Base-by-base conservation (phyloP, 2,797 vertebrate genomes). In the Anisognathus igniventris region DNA sequence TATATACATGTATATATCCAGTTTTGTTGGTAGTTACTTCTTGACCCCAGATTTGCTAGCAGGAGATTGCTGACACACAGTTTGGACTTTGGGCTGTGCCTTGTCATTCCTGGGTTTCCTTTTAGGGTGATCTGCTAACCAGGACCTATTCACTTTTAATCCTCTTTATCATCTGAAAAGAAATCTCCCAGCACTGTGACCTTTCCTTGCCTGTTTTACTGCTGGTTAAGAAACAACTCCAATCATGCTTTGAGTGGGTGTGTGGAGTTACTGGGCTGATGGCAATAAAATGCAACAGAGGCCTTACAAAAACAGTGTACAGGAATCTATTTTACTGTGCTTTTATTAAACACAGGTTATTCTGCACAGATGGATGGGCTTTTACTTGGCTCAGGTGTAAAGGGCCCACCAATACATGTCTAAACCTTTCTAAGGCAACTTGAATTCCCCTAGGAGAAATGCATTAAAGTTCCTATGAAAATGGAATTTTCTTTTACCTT, bases 371-470 rank as follows among this genome's bases (percentile, higher is more conserved):
- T 86, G 66, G 86, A 91, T 90, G 74, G 60, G 66, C 83, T 97
- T 93, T 92, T 89, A 91, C 74, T 79, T 79, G 81, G 35, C 56
- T 93, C 50, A 67, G 68, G 33, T 79, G 44, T 86, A 79, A 91
- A 85, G 64, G 48, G 23, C 27, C 60, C 21, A 11, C 86, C 86
- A 82, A 70, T 96, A 92, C 85, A 86, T 76, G 51, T 71, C 66
- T 70, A 92, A 89, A 88, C 57, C 71, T 92, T 92, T 88, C 65
- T 48, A 83, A 91, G 88, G 77, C 61, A 92, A 51, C 78, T 53
- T 74, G 60, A 92, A 94, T 92, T 96, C 89, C 77, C 66, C 66
- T 74, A 80, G 62, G 92, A 94, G 78, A 87, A 88, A 76, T 89
- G 50, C 66, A 78, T 87, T 94, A 24, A 81, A 89, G 11, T 84